phyloP scores from a whole-genome alignment of 2,888 invertebrate genomes.

The Andrena fulva region DNA sequence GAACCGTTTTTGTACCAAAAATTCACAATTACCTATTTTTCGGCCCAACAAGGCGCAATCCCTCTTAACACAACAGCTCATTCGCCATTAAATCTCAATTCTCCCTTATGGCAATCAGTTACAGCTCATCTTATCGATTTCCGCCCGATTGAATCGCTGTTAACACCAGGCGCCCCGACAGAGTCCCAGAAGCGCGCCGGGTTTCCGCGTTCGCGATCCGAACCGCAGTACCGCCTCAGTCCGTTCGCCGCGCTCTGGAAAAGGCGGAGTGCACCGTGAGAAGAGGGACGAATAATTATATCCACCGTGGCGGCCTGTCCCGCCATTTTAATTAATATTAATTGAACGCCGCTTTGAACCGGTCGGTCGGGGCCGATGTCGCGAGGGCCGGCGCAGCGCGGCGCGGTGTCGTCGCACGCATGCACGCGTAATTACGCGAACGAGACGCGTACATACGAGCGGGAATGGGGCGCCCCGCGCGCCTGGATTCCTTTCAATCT shows the following conservation, averaged over 20 bases:
- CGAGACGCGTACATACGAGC: constrained; percentile 36
- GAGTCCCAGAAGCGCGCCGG: not conserved
- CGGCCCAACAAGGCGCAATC: too few relatives aligned
- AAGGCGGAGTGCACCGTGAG: constrained; percentile 2
- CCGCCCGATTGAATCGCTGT: not conserved
- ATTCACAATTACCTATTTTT: too few relatives aligned
- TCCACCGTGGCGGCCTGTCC: constrained; percentile 57
- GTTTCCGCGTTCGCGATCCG: constrained; percentile 10
- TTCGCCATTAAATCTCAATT: too few relatives aligned
- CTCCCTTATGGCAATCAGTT: not conserved
- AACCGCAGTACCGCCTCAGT: not conserved
- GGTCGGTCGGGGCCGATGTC: constrained; percentile 67
- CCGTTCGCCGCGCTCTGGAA: not conserved
- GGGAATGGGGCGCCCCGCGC: constrained; percentile 52
- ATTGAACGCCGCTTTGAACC: constrained; percentile 77
- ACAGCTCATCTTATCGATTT: not conserved
- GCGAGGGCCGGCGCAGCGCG: constrained; percentile 50
- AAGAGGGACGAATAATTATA: constrained; percentile 62
- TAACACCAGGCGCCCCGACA: not conserved
- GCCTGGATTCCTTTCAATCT: constrained; percentile 77
- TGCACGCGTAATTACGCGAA: constrained; percentile 74
- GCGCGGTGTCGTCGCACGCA: constrained; percentile 53
- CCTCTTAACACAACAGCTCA: too few relatives aligned
- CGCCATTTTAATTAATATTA: constrained; percentile 82
- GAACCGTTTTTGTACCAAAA: too few relatives aligned